Evolutionary conservation across 2,113 vertebrate genomes (phyloP), one percentile per base, ranked within the genome.

Genomic region (Sinocyclocheilus anshuiensis): DNA sequence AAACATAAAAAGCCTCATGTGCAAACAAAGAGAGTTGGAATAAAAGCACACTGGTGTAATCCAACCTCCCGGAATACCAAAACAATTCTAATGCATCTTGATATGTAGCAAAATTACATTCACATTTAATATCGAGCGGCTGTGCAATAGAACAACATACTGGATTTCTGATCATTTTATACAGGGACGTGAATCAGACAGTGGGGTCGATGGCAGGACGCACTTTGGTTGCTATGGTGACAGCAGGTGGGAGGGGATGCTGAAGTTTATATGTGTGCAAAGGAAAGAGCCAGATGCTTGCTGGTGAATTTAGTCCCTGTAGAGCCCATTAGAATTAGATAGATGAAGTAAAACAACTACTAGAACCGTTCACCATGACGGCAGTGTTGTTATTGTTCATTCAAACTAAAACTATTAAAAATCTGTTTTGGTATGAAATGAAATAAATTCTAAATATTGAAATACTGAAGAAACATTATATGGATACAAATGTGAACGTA

Each of bases 201-300:
- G 2, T 22, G 45, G n/a, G 10, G 11, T 12, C 11, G 69, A n/a
- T 1, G 48, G n/a, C 29, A 71, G 22, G 29, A 22, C 18, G 42
- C 74, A 39, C 20, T 11, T 55, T 57, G 29, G 45, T 36, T 42
- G 74, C 87, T 24, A 76, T 26, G 74, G 83, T 39, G 72, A 86
- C 48, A 69, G 67, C 65, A 36, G 81, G 53, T 82, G 81, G 81
- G 77, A 65, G 53, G 77, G 26, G 42, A 61, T 5, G 5, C 36
- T 36, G 36, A 36, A 78, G 24, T 89, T 89, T 87, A 85, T 33
- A 13, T 65, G 42, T 33, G 71, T 61, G 69, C 39, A 85, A 84
- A 77, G 57, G 50, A 22, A 50, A 48, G 53, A 75, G 42, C 33
- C 20, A 8, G 63, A 16, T 7, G n/a, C n/a, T 84, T 67, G 74